Conservation (phyloP, 2,888 invertebrate species). For the Pharmacophagus antenor region DNA sequence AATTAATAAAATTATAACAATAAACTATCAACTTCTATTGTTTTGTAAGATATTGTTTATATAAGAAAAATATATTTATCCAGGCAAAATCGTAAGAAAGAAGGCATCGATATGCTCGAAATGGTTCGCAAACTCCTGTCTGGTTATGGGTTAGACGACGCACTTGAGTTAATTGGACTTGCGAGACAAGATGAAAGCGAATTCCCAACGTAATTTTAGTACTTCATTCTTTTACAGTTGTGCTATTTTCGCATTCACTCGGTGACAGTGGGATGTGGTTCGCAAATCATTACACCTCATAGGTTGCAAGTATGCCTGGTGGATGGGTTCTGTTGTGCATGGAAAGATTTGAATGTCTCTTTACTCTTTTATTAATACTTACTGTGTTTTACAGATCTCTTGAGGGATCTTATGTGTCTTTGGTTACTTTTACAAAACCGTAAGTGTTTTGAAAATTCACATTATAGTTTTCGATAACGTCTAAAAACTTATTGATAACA, state of each 20-base stretch:
- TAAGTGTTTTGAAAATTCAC: slow-evolving; percentile 53
- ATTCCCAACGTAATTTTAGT: slow-evolving; percentile 58
- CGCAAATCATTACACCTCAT: slow-evolving; percentile 22
- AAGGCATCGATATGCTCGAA: slow-evolving; percentile 54
- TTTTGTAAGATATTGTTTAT: too few species aligned
- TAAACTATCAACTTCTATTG: too few species aligned
- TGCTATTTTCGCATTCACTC: slow-evolving; percentile 22
- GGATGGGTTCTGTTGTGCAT: slow-evolving; percentile 24
- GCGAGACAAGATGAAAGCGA: slow-evolving; percentile 51
- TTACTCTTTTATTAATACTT: background rate
- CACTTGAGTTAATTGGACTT: slow-evolving; percentile 61
- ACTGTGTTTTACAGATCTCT: slow-evolving; percentile 25
- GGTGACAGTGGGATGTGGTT: slow-evolving; percentile 26
- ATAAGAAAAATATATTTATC: slow-evolving; percentile 49
- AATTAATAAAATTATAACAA: too few species aligned
- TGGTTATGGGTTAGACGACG: slow-evolving; percentile 64
- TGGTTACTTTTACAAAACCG: slow-evolving; percentile 73
- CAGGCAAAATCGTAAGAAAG: slow-evolving; percentile 58
- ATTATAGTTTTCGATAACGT: background rate
- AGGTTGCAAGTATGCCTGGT: slow-evolving; percentile 23
- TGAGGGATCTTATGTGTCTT: slow-evolving; percentile 57
- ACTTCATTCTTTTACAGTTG: slow-evolving; percentile 15
- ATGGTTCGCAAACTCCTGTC: slow-evolving; percentile 70
- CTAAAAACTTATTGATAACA: background rate
- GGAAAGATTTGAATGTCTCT: background rate